Percentiles rank a stretch among this genome's conserved stretches.
These are phyloP conservation scores for Aphodius sticticus DNA, from an alignment of 2,888 invertebrate genomes.

Conservation along the genomic window DNA sequence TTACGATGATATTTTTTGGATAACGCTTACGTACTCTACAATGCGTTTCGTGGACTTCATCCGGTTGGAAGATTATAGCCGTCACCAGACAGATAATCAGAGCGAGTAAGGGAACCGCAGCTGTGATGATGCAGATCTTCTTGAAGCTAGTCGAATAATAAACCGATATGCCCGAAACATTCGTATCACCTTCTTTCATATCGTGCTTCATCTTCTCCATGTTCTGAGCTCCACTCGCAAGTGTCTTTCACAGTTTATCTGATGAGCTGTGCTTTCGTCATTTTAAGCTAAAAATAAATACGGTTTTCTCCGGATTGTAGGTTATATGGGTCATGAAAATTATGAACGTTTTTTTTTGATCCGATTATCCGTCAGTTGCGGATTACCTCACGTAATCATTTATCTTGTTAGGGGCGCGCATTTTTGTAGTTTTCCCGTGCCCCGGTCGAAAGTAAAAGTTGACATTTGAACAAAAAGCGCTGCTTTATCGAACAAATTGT, in stretches of 20 bases:
- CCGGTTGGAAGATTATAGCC: conserved; percentile 89
- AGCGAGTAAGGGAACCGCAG: conserved; percentile 84
- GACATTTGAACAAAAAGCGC: conserved; percentile 37
- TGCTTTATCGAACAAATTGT: conserved; percentile 32
- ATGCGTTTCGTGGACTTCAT: conserved; percentile 94
- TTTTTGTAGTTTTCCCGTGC: background rate
- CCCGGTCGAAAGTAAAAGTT: conserved; percentile 25
- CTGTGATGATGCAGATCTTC: conserved; percentile 82
- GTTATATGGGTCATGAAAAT: background rate
- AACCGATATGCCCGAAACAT: conserved; percentile 60
- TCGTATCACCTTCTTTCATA: conserved; percentile 29
- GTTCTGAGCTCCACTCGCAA: background rate
- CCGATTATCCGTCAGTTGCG: background rate
- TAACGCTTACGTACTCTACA: conserved; percentile 78
- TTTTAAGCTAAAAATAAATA: conserved; percentile 21
- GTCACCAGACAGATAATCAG: conserved; percentile 88
- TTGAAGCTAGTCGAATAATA: conserved; percentile 79
- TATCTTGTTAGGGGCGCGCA: background rate
- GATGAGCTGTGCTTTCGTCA: conserved; percentile 9
- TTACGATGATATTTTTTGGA: background rate
- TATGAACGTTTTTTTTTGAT: background rate
- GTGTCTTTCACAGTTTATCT: background rate
- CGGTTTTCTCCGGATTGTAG: background rate
- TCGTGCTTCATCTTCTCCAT: conserved; percentile 27
- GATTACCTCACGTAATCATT: background rate